A percentile compares a stretch with the other conserved stretches of the same genome.
These are phyloP conservation scores for Hexactinellida sp. DNA, from an alignment of 37 sponge, comb jelly and placozoan genomes.

Conservation along the genomic window DNA sequence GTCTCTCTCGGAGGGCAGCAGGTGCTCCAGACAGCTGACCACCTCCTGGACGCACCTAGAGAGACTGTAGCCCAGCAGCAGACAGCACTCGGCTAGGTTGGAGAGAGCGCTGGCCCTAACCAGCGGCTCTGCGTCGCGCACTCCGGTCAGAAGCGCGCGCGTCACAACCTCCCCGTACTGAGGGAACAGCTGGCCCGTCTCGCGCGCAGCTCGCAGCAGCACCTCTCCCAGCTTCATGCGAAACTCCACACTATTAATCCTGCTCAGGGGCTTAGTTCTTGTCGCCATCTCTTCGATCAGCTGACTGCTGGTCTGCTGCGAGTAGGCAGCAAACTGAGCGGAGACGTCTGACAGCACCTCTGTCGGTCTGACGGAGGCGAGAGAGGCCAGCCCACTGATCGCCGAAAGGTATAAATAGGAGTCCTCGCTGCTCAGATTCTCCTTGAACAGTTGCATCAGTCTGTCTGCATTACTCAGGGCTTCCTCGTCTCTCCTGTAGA, in stretches of 20 bases:
- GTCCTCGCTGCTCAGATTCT: slow-evolving; percentile 43
- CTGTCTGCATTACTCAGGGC: slow-evolving; percentile 14
- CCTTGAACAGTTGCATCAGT: slow-evolving; percentile 32
- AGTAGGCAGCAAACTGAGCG: background rate
- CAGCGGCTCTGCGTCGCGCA: slow-evolving; percentile 30
- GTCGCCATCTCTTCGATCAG: background rate
- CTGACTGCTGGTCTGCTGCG: background rate
- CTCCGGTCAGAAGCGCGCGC: slow-evolving; percentile 37
- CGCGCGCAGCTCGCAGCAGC: slow-evolving; percentile 34
- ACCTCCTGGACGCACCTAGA: slow-evolving; percentile 30
- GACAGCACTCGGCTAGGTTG: slow-evolving; percentile 49
- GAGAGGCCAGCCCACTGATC: slow-evolving; percentile 58
- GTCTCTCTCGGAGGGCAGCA: slow-evolving; percentile 33
- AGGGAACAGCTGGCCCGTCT: slow-evolving; percentile 45
- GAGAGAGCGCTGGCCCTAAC: slow-evolving; percentile 63
- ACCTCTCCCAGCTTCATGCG: slow-evolving; percentile 69
- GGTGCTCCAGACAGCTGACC: slow-evolving; percentile 27
- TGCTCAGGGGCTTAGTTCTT: background rate
- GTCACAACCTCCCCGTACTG: slow-evolving; percentile 44
- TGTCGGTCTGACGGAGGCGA: slow-evolving; percentile 18
- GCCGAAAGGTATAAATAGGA: slow-evolving; percentile 78
- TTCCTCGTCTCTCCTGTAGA: slow-evolving; percentile 33
- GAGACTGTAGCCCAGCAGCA: slow-evolving; percentile 29
- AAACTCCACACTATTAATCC: slow-evolving; percentile 19
- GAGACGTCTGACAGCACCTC: slow-evolving; percentile 15